Conservation (phyloP, 2,888 invertebrate genomes). For the Tubulanus polymorphus region DNA sequence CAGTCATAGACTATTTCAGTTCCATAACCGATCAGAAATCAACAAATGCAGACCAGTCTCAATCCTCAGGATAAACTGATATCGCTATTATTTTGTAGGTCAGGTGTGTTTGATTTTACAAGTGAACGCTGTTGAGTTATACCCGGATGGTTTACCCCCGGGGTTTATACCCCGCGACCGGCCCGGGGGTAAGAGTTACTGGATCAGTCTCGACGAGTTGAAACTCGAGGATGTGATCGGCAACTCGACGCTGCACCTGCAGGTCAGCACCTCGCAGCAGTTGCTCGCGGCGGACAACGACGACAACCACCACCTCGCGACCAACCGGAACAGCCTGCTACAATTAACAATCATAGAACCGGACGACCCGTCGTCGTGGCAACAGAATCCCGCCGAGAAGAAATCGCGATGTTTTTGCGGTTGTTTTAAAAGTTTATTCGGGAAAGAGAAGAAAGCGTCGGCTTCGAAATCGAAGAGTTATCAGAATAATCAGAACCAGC, state of each 20-base stretch:
- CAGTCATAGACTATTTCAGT: too few relatives aligned
- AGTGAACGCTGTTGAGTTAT: not conserved
- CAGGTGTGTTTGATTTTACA: not conserved
- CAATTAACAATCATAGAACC: too few relatives aligned
- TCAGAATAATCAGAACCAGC: not conserved
- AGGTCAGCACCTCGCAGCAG: not conserved
- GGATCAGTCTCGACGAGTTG: conserved; percentile 1
- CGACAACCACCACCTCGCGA: too few relatives aligned
- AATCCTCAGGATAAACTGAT: too few relatives aligned
- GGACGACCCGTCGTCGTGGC: too few relatives aligned
- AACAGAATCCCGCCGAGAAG: too few relatives aligned
- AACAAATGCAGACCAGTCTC: not conserved
- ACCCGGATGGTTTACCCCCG: not conserved
- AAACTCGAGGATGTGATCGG: not conserved
- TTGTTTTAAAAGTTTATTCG: conserved; percentile 26
- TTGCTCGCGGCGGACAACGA: too few relatives aligned
- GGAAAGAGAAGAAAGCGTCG: conserved; percentile 18
- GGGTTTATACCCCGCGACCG: too few relatives aligned
- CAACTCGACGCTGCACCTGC: not conserved
- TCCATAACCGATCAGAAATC: not conserved
- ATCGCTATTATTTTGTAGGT: not conserved
- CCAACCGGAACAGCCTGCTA: conserved; percentile 24
- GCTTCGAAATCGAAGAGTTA: conserved; percentile 8
- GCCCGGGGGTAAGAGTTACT: not conserved
- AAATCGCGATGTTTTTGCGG: conserved; percentile 27